Percentiles rank a stretch among this genome's conserved stretches.
Evolutionary conservation across 2,113 vertebrate genomes (phyloP).

Genomic region (Brachirus orientalis): DNA sequence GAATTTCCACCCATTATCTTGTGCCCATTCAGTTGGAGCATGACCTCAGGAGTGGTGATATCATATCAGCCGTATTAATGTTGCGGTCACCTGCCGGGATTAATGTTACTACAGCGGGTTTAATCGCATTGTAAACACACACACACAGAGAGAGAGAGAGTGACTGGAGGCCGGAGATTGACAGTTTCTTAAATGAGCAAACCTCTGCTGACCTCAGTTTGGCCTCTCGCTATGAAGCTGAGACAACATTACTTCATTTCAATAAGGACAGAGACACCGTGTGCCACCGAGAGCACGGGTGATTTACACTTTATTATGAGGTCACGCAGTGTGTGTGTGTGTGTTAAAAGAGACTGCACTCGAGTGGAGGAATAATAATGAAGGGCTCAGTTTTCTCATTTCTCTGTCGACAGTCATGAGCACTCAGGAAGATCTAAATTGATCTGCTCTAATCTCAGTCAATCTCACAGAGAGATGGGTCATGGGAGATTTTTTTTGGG

Average conservation of each 20-base stretch:
- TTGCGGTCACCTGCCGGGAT: constrained; percentile 37
- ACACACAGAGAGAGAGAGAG: not conserved
- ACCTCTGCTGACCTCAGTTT: constrained; percentile 39
- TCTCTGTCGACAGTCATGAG: not conserved
- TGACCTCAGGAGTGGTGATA: no score
- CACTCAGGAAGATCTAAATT: not conserved
- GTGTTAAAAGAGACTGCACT: no score
- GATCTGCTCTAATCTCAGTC: not conserved
- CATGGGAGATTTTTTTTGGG: no score
- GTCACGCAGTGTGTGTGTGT: no score
- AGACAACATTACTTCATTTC: constrained; percentile 54
- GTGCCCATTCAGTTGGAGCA: no score
- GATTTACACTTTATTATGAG: no score
- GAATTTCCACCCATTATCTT: no score
- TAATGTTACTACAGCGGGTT: constrained; percentile 38
- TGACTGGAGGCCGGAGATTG: constrained; percentile 39
- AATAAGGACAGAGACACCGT: constrained; percentile 23
- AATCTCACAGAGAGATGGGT: not conserved
- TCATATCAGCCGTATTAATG: no score
- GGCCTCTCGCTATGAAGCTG: no score
- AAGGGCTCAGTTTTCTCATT: constrained; percentile 41
- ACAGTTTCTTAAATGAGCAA: constrained; percentile 52
- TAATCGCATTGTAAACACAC: constrained; percentile 46
- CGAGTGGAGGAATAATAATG: constrained; percentile 30
- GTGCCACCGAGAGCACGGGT: no score